A percentile compares a stretch with the other conserved stretches of the same genome.
Evolutionary conservation across 2,888 invertebrate species (phyloP).

Genomic region (Nemurella pictetii): DNA sequence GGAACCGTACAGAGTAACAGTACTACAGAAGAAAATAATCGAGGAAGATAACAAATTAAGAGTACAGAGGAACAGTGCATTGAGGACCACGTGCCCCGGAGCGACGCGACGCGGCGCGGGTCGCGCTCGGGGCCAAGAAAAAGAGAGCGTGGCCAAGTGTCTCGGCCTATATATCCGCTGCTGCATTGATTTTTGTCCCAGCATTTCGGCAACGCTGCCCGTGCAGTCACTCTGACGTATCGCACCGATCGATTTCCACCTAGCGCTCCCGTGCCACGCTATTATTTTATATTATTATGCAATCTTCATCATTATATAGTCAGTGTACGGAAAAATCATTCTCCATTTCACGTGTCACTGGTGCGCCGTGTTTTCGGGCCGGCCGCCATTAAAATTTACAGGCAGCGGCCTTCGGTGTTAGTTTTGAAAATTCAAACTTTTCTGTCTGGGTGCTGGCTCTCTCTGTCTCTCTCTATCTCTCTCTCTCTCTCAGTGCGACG

Average conservation of each 20-base stretch:
- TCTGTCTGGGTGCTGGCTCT: not conserved
- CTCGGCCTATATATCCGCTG: constrained; percentile 20
- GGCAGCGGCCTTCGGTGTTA: not conserved
- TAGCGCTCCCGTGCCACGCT: not conserved
- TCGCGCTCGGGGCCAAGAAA: not conserved
- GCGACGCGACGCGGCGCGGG: no score
- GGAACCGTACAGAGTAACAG: no score
- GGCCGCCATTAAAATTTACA: not conserved
- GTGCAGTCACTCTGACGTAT: constrained; percentile 27
- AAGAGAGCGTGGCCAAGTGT: not conserved
- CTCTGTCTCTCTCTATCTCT: no score
- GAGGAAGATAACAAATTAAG: no score
- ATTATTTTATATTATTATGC: not conserved
- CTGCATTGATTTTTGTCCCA: constrained; percentile 26
- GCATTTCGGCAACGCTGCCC: constrained; percentile 29
- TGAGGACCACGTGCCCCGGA: no score
- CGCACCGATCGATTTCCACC: constrained; percentile 18
- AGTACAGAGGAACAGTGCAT: no score
- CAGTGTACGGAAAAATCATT: no score
- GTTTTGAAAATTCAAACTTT: not conserved
- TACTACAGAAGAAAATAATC: no score
- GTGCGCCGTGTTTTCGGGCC: not conserved
- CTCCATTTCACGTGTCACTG: not conserved
- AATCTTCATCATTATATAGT: not conserved
- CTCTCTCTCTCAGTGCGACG: not conserved